These are phyloP conservation scores for Pristionchus exspectatus DNA, from an alignment of 2,888 invertebrate species.

Conservation along the genomic window DNA sequence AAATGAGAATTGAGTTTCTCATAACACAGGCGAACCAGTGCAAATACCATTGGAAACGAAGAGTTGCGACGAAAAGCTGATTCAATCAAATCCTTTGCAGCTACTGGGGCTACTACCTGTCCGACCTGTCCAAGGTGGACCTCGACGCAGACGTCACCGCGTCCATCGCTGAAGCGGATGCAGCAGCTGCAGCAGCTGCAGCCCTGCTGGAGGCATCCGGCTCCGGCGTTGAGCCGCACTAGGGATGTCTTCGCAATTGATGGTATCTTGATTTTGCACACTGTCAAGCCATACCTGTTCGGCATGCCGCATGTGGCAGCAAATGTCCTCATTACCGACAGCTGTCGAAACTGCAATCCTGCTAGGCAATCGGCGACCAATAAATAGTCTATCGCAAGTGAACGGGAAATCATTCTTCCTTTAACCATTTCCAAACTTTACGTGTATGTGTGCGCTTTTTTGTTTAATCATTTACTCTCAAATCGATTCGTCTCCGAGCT, in stretches of 20 bases:
- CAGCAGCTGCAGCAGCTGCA: conserved; percentile 31
- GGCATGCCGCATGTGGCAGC: too few relatives aligned
- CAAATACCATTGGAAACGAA: too few relatives aligned
- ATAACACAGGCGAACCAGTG: too few relatives aligned
- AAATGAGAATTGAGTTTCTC: too few relatives aligned
- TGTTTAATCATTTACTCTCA: not conserved
- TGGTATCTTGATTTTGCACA: too few relatives aligned
- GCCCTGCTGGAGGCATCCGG: conserved; percentile 17
- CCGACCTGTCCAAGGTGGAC: conserved; percentile 68
- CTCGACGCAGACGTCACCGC: conserved; percentile 41
- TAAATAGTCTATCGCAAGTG: not conserved
- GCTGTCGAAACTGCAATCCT: too few relatives aligned
- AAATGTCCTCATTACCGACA: too few relatives aligned
- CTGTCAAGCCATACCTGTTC: too few relatives aligned
- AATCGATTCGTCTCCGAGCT: conserved; percentile 19
- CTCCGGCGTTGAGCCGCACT: conserved; percentile 4
- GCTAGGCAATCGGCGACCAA: not conserved
- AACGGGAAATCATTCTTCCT: not conserved
- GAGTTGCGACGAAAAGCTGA: not conserved
- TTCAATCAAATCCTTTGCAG: conserved; percentile 61
- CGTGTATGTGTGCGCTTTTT: not conserved
- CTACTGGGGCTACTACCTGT: conserved; percentile 77
- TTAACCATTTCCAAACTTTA: not conserved
- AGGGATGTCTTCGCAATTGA: not conserved
- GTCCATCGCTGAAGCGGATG: not conserved